Evolutionary conservation across 2,797 vertebrate genomes (phyloP), one percentile per base, ranked within the genome.

Genomic region (Chelmon rostratus): DNA sequence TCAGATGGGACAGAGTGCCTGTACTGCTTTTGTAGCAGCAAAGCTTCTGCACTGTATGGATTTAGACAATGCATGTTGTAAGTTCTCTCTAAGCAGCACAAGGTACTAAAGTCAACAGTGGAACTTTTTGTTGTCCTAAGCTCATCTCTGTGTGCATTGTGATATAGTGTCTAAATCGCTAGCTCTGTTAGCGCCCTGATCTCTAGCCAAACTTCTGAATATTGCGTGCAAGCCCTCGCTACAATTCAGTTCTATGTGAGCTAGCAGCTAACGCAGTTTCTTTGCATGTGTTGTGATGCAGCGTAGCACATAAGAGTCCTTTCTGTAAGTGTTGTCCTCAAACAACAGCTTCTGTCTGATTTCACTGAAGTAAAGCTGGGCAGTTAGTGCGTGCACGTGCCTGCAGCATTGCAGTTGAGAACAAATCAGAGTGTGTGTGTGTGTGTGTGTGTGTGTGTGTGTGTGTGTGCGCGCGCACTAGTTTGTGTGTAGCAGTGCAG

Each of bases 381-480:
- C 71, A 58, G 81, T 85, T 79, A 66, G 79, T 37, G 83, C 53
- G 81, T 73, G 79, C 83, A 76, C 79, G 81, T 73, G 89, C 72
- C 83, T 71, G 82, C 87, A 84, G 85, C 78, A 87, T 78, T 90
- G 86, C 81, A 83, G 85, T 81, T 79, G 56, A 83, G 85, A 85
- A 88, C 82, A 83, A 88, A 84, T 84, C 65, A 1, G 72, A 33
- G 72, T 72, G 84, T 61, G 46, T 74, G 42, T 71, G 57, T 25
- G 53, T 68, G 25, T 68, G 57, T 37, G 64, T 57, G 62, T 53
- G 67, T 68, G 81, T 38, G 66, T 74, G 47, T 70, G 57, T 21
- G 53, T 67, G 25, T 67, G 64, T 37, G 57, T 50, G 66, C 40
- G 64, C 66, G 81, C 40, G 62, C 38, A 81, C 72, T 85, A 31